Base-by-base conservation (phyloP, 92 coral and sea anemone species). In the Desmophyllum pertusum region DNA sequence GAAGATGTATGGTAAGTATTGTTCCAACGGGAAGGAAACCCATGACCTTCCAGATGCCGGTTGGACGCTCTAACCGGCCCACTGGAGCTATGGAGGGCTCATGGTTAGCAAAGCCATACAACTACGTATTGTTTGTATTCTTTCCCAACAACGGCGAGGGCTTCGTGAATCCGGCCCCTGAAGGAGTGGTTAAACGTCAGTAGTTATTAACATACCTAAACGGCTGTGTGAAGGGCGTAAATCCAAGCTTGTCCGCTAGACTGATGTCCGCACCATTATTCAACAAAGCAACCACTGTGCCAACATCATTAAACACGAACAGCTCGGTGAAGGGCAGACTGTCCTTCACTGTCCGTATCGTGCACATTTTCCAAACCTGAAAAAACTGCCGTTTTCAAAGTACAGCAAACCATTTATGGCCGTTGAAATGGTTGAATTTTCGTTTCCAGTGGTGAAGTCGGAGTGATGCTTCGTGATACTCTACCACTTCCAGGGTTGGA, bases 181-280 rank as follows among this genome's bases (percentile, higher is more conserved):
- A n/a, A n/a, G n/a, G n/a, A n/a, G n/a, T n/a, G n/a, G n/a, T n/a
- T n/a, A n/a, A n/a, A n/a, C n/a, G n/a, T n/a, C n/a, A n/a, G n/a
- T 18, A 63, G 30, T 63, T 2, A 72, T 13, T 9, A 4, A 25
- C 72, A 64, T 87, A 91, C 94, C 89, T 84, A 5, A n/a, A 87
- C 85, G 2, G 94, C 85, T 33, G 85, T 43, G 59, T 91, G 89
- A 11, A 93, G 85, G 97, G 85, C 1, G 97, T 91, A 42, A 71
- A 63, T 37, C 94, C 94, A 29, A 23, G 66, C 4, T 41, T 45
- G 17, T 71, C 88, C 45, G 69, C 64, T 0, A 59, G 17, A 42
- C 91, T 86, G 36, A 93, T 75, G 59, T 93, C 83, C 1, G 92
- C 91, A 10, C 93, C 91, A 7, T 85, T 48, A 42, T 83, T 81